These are phyloP conservation scores for Lasioglossum calceatum DNA, from an alignment of 2,888 invertebrate genomes.

Conservation along the genomic window DNA sequence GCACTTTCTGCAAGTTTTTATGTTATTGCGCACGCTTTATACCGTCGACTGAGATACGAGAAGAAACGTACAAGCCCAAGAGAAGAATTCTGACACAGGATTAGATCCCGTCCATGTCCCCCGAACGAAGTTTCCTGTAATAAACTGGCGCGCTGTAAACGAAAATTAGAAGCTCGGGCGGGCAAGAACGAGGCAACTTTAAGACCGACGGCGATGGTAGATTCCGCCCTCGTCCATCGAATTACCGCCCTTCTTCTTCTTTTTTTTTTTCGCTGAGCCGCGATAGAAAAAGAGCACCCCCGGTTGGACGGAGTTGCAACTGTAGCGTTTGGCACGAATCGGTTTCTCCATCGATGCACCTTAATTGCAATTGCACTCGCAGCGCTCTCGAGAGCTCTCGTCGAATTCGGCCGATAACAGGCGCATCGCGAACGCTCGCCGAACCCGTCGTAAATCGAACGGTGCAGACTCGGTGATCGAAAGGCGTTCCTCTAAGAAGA, in stretches of 20 bases:
- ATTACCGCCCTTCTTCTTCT: slow-evolving; percentile 36
- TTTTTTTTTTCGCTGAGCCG: slow-evolving; percentile 26
- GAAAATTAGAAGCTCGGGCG: slow-evolving; percentile 10
- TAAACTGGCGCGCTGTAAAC: slow-evolving; percentile 9
- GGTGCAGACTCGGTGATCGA: slow-evolving; percentile 13
- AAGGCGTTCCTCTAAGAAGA: slow-evolving; percentile 7
- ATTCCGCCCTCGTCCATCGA: slow-evolving; percentile 37
- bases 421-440: slow-evolving; percentile 23
- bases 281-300: slow-evolving; percentile 40
- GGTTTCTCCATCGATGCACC: slow-evolving; percentile 50
- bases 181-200: neutral
- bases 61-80: neutral
- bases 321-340: slow-evolving; percentile 41
- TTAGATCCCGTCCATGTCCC: neutral
- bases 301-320: slow-evolving; percentile 18
- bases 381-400: slow-evolving; percentile 28
- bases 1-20: neutral
- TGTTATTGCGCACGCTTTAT: neutral
- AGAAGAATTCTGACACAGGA: neutral
- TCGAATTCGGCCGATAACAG: slow-evolving; percentile 48
- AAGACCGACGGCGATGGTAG: slow-evolving; percentile 22
- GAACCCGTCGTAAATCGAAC: slow-evolving; percentile 33
- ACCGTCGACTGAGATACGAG: neutral
- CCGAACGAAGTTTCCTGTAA: neutral
- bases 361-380: slow-evolving; percentile 60